These are phyloP conservation scores for Caenorhabditis angaria DNA, from an alignment of 2,888 invertebrate genomes.

Conservation along the genomic window DNA sequence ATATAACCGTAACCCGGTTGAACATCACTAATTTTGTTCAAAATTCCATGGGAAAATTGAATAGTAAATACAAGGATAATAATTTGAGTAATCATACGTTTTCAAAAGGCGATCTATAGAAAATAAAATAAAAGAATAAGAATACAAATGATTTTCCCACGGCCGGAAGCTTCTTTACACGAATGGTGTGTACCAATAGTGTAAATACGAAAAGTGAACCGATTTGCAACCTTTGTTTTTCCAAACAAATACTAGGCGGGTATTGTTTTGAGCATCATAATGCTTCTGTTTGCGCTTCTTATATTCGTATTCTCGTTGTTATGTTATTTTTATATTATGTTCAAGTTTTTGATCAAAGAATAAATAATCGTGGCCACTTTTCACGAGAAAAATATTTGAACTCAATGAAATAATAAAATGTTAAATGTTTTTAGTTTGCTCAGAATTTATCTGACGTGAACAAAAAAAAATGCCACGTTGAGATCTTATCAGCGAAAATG, in stretches of 20 bases:
- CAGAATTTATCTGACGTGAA: background rate
- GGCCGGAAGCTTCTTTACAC: slow-evolving; percentile 48
- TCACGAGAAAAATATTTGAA: too few species aligned
- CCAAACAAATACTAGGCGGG: background rate
- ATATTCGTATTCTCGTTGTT: background rate
- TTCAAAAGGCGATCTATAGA: slow-evolving; percentile 27
- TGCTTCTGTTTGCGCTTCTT: slow-evolving; percentile 2
- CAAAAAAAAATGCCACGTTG: background rate
- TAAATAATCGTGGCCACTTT: background rate
- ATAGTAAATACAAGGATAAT: too few species aligned
- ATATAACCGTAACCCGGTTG: slow-evolving; percentile 76
- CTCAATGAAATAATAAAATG: too few species aligned
- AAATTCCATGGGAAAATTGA: slow-evolving; percentile 74
- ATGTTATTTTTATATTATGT: background rate
- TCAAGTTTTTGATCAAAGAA: background rate
- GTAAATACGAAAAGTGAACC: background rate
- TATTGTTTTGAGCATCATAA: background rate
- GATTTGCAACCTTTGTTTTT: slow-evolving; percentile 4
- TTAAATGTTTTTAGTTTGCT: too few species aligned
- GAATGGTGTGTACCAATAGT: slow-evolving; percentile 13
- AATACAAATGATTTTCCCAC: slow-evolving; percentile 37
- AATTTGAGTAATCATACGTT: too few species aligned
- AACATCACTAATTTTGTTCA: slow-evolving; percentile 81
- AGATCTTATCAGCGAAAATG: too few species aligned
- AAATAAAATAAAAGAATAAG: slow-evolving; percentile 19